Percentiles rank a stretch among this genome's conserved stretches.
Conservation (phyloP, 2,888 invertebrate species). For the Nymphalis polychloros region DNA sequence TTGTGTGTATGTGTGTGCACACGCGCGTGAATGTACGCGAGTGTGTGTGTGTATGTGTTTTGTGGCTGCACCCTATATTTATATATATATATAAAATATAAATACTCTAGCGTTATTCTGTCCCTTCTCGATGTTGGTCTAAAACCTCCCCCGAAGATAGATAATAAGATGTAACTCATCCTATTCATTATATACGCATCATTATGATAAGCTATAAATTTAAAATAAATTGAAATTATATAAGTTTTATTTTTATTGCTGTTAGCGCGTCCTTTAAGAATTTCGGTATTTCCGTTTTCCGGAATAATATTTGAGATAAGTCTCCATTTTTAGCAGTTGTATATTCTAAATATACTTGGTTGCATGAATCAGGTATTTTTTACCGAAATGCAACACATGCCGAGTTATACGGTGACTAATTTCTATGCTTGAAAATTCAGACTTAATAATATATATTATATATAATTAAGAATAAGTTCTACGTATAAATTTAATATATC, state of each 20-base stretch:
- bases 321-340: conserved; percentile 17
- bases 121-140: not conserved
- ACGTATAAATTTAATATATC: too few relatives aligned
- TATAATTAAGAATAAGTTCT: too few relatives aligned
- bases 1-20: too few relatives aligned
- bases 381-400: conserved; percentile 1
- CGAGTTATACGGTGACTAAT: not conserved
- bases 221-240: too few relatives aligned
- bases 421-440: not conserved
- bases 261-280: conserved; percentile 15
- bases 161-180: not conserved
- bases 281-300: conserved; percentile 26
- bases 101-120: not conserved
- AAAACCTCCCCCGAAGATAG: not conserved
- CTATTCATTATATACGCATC: too few relatives aligned
- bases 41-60: too few relatives aligned
- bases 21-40: too few relatives aligned
- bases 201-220: too few relatives aligned
- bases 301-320: conserved; percentile 4
- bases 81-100: too few relatives aligned
- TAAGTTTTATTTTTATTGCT: not conserved
- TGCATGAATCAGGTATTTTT: conserved; percentile 14
- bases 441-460: too few relatives aligned
- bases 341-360: conserved; percentile 14
- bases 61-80: too few relatives aligned